These are phyloP conservation scores for Lordiphosa collinella DNA, from an alignment of 1,140 invertebrate species.

Conservation along the genomic window DNA sequence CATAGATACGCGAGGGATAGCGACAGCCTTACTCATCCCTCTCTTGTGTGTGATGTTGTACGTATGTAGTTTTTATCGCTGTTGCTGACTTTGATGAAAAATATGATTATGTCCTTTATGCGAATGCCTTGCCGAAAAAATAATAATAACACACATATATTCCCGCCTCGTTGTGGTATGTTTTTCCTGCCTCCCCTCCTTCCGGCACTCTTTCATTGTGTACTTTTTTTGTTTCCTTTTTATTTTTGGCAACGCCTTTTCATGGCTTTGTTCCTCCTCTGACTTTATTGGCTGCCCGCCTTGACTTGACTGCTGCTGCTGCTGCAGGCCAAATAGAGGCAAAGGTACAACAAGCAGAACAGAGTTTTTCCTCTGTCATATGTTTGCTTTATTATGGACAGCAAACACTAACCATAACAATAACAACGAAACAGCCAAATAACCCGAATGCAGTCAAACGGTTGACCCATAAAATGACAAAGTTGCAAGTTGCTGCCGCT, in stretches of 20 bases:
- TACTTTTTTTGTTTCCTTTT: conserved; percentile 19
- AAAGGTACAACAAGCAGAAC: not conserved
- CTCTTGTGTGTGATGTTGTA: conserved; percentile 27
- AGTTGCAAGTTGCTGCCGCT: conserved; percentile 40
- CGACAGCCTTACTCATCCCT: conserved; percentile 12
- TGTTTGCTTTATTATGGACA: conserved; percentile 73
- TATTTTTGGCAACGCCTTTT: conserved; percentile 66
- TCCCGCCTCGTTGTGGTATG: conserved; percentile 29
- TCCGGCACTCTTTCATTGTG: conserved; percentile 26
- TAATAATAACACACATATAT: conserved; percentile 69
- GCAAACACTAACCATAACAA: conserved; percentile 63
- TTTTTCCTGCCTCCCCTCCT: conserved; percentile 15
- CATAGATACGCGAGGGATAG: conserved; percentile 52
- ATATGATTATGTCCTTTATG: conserved; percentile 78
- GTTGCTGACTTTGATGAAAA: conserved; percentile 77
- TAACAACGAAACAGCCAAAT: conserved; percentile 40
- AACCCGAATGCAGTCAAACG: conserved; percentile 49
- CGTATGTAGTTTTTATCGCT: conserved; percentile 72
- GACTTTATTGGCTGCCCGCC: conserved; percentile 65
- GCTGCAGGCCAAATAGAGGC: conserved; percentile 47
- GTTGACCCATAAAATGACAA: conserved; percentile 71
- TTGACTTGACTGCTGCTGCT: conserved; percentile 11
- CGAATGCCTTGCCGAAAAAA: conserved; percentile 77
- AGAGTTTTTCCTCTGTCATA: conserved; percentile 52
- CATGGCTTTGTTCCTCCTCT: conserved; percentile 67